Conservation (phyloP, 2,113 vertebrate genomes). For the Vombatus ursinus region DNA sequence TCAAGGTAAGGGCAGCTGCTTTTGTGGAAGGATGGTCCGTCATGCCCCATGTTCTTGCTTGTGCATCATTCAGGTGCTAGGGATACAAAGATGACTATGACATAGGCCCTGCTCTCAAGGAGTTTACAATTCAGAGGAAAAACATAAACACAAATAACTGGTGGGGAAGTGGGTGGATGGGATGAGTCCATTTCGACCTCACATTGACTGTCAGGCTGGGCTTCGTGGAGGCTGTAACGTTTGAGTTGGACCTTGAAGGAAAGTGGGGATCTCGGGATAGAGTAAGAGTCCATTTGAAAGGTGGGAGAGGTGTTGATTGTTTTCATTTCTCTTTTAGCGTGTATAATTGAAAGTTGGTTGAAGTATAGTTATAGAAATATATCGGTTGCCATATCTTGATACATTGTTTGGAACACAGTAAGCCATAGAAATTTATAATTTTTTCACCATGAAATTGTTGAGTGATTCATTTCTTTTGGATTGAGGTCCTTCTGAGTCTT, state of each 20-base stretch:
- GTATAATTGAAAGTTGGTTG: background rate
- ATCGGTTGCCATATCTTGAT: background rate
- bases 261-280: background rate
- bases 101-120: background rate
- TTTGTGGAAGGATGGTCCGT: background rate
- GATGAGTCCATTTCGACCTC: background rate
- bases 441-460: background rate
- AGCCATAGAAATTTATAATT: background rate
- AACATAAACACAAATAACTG: background rate
- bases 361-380: background rate
- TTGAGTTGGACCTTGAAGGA: background rate
- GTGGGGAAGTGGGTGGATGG: background rate
- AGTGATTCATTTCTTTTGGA: background rate
- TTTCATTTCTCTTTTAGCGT: background rate
- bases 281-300: background rate
- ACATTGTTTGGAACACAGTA: too few relatives aligned
- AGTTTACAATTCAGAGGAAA: background rate
- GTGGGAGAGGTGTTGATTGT: background rate
- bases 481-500: background rate
- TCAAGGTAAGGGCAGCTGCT: conserved; percentile 80
- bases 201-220: background rate
- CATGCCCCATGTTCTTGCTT: background rate
- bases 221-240: background rate
- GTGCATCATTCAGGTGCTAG: background rate
- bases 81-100: background rate